Evolutionary conservation across 2,888 invertebrate species (phyloP), one percentile per base, ranked within the genome.

Genomic region (Rosalia funebris): DNA sequence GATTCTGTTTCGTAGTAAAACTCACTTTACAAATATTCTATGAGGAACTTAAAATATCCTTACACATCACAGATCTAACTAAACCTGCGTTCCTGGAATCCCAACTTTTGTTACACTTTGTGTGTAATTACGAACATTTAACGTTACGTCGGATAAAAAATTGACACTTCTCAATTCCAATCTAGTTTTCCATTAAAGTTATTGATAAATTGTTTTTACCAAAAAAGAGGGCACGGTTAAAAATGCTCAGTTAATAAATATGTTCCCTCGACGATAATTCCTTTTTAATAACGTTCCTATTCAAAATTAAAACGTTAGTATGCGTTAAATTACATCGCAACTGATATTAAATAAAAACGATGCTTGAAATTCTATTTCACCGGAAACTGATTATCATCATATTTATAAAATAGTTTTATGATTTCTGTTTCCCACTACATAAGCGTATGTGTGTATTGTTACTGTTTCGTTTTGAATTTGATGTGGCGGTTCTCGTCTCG

Each of bases 341-440:
- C 62, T 50, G 57, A 62, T 62, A 59, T 53, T 46, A 60, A 62
- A 57, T 61, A 36, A 42, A 63, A 63, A 62, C 60, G 60, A 55
- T 56, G 47, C 47, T 45, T 45, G 52, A 52, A 58, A 52, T 37
- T 36, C 37, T 25, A 53, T 52, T 63, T 65, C 60, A 66, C 68
- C 70, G 70, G 70, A 69, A 70, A 69, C 64, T 69, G 62, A 69
- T 70, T 68, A 66, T 69, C 56, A 66, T 57, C 59, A 59, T 61
- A 56, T 66, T 62, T 63, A 62, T 54, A 60, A 65, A 70, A 67
- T 64, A 57, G 54, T 62, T 5, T 60, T 54, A 53, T 52, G 63
- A 58, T 62, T 59, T 55, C 54, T 44, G 53, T 62, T 50, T 17
- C 57, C 53, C 52, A 57, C 32, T 32, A 19, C 44, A 15, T 16